phyloP scores from a whole-genome alignment of 1,140 invertebrate genomes.

The Neelides sp. region DNA sequence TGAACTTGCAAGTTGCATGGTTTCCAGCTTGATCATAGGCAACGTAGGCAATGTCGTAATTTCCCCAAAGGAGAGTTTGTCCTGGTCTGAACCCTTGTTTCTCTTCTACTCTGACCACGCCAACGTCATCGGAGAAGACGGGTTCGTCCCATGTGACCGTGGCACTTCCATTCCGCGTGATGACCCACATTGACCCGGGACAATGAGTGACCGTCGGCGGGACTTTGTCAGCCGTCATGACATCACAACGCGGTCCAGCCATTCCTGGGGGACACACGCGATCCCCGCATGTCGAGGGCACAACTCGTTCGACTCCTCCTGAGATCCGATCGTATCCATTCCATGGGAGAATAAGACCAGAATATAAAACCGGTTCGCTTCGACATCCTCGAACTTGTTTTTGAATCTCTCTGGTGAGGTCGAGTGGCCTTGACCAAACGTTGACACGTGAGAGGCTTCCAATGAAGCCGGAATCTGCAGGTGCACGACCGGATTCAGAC shows the following conservation, averaged over 20 bases:
- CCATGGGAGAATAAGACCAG: constrained; percentile 76
- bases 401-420: constrained; percentile 84
- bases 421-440: constrained; percentile 79
- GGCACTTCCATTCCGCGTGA: constrained; percentile 78
- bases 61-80: constrained; percentile 81
- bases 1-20: constrained; percentile 81
- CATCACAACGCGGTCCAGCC: constrained; percentile 66
- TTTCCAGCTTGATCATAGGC: constrained; percentile 83
- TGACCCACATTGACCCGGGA: constrained; percentile 85
- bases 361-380: constrained; percentile 77
- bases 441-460: constrained; percentile 89
- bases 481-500: constrained; percentile 50
- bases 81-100: constrained; percentile 77
- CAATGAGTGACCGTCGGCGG: constrained; percentile 77
- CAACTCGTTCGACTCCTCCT: constrained; percentile 79
- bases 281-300: constrained; percentile 81
- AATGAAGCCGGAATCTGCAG: constrained; percentile 77
- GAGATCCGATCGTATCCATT: constrained; percentile 75
- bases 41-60: constrained; percentile 84
- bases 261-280: constrained; percentile 73
- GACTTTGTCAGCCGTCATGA: constrained; percentile 69
- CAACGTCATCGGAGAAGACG: constrained; percentile 75
- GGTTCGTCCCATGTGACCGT: constrained; percentile 91
- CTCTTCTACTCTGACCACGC: constrained; percentile 62
- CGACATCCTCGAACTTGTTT: constrained; percentile 76